A percentile compares a stretch with the other conserved stretches of the same genome.
Conservation (phyloP, 2,888 invertebrate genomes). For the Patella ulyssiponensis region DNA sequence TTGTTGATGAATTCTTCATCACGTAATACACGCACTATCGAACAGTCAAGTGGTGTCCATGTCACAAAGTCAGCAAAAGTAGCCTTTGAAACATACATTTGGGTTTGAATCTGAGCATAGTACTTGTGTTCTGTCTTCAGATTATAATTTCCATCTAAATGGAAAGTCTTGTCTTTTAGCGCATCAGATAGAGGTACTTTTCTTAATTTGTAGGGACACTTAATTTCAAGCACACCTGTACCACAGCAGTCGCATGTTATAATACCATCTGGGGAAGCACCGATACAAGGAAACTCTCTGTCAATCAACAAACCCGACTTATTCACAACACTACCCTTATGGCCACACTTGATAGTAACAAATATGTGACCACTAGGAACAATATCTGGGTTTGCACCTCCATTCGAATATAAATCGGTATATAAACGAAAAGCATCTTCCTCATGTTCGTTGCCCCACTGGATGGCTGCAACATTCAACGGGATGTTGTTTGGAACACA, state of each 20-base stretch:
- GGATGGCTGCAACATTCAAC: no score
- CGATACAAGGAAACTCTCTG: conserved; percentile 18
- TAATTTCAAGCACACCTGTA: conserved; percentile 22
- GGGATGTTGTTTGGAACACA: neutral
- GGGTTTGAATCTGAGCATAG: neutral
- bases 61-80: neutral
- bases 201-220: conserved; percentile 19
- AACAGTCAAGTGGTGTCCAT: neutral
- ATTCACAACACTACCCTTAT: neutral
- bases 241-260: conserved; percentile 27
- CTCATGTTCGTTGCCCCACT: neutral
- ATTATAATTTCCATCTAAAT: neutral
- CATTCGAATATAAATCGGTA: neutral
- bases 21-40: neutral
- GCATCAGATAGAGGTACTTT: neutral
- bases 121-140: neutral
- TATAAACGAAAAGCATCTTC: neutral
- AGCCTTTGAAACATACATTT: neutral
- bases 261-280: conserved; percentile 23
- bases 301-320: conserved; percentile 14
- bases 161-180: conserved; percentile 6
- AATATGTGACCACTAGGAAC: neutral
- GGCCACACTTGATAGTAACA: neutral
- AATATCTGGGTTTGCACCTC: neutral
- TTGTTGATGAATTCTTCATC: neutral